phyloP scores from a whole-genome alignment of 2,113 vertebrate species.

The Erinaceus europaeus region DNA sequence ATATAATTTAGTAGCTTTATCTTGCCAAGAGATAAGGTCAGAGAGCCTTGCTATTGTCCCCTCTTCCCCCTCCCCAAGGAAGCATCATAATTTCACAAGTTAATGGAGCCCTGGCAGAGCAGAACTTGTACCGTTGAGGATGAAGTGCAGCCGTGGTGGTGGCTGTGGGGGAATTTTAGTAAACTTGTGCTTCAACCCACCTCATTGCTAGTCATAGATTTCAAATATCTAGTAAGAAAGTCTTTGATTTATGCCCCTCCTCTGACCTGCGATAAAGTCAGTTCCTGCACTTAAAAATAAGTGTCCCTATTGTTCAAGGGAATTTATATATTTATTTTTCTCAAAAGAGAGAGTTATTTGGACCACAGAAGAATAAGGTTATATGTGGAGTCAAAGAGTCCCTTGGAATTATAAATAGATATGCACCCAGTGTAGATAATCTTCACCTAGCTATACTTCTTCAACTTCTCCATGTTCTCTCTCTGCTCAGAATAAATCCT shows the following conservation, averaged over 20 bases:
- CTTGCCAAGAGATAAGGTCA: not conserved
- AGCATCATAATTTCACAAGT: conserved; percentile 39
- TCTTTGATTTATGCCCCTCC: conserved; percentile 48
- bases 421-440: conserved; percentile 55
- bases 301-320: conserved; percentile 42
- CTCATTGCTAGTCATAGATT: not conserved
- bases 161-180: accelerated
- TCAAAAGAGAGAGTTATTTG: conserved; percentile 48
- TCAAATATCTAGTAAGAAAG: not conserved
- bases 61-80: not conserved
- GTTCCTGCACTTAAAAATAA: conserved; percentile 47
- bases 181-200: not conserved
- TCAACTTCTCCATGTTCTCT: conserved; percentile 18
- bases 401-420: conserved; percentile 62
- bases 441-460: conserved; percentile 26
- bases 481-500: conserved; percentile 52
- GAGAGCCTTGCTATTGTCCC: not conserved
- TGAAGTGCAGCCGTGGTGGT: not conserved
- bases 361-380: conserved; percentile 41
- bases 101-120: not conserved
- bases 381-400: conserved; percentile 58
- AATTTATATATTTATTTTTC: conserved; percentile 45
- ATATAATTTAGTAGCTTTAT: conserved; percentile 16
- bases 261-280: conserved; percentile 4
- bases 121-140: not conserved